Conservation (phyloP, 1,140 invertebrate genomes). For the Heterodera carotae region DNA sequence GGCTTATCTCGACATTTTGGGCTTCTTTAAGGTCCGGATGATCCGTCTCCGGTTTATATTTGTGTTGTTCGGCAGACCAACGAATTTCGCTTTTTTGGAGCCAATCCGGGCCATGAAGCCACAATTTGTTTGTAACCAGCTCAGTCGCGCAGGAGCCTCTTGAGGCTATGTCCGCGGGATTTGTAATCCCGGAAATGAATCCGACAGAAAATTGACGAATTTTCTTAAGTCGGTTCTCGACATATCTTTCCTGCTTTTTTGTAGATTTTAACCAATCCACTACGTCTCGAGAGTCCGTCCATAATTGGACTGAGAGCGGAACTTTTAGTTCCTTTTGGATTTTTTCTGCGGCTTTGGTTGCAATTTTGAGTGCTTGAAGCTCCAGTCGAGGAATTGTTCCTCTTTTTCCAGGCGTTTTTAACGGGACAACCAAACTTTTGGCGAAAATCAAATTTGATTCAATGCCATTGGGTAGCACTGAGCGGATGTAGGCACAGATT, state of each 20-base stretch:
- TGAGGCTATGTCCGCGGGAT: conserved; percentile 10
- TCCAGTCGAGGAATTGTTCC: neutral
- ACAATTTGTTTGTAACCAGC: neutral
- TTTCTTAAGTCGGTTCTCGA: neutral
- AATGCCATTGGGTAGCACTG: neutral
- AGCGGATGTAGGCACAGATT: neutral
- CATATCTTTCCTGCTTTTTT: neutral
- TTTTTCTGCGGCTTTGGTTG: neutral
- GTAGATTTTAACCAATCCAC: neutral
- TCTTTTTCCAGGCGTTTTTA: neutral
- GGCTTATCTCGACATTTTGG: neutral
- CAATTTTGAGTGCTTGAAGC: conserved; percentile 2
- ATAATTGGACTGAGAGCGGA: neutral
- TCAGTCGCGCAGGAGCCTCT: neutral
- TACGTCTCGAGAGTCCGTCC: neutral
- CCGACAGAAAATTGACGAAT: neutral
- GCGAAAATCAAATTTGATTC: neutral
- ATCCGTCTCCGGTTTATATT: neutral
- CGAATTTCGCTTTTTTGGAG: neutral
- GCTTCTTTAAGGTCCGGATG: neutral
- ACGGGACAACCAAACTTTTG: conserved; percentile 4
- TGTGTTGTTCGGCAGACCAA: neutral
- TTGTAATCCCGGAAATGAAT: neutral
- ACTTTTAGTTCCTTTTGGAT: neutral
- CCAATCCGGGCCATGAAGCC: neutral